These are phyloP conservation scores for Cephus nigrinus DNA, from an alignment of 2,888 invertebrate species.

Conservation along the genomic window DNA sequence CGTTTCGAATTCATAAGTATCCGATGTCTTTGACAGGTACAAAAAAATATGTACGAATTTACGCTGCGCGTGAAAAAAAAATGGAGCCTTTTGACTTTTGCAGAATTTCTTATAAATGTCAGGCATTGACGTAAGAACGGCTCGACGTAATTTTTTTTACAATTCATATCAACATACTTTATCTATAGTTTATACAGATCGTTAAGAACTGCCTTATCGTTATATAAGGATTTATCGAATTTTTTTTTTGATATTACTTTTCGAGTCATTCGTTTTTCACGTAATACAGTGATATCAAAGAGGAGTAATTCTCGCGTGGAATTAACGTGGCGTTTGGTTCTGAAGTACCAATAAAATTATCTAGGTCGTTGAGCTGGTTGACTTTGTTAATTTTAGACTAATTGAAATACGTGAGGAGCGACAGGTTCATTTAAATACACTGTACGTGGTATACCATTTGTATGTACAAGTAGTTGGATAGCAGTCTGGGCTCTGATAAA, in stretches of 20 bases:
- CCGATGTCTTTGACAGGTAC: not conserved
- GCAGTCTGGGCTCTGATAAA: not conserved
- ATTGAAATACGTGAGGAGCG: slow-evolving; percentile 1
- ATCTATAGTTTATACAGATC: not conserved
- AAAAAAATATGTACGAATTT: not conserved
- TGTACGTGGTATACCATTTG: not conserved
- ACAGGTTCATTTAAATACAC: not conserved
- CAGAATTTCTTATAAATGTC: not conserved
- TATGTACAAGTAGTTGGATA: not conserved
- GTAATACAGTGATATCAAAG: not conserved
- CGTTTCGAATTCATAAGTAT: not conserved
- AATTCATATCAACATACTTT: not conserved
- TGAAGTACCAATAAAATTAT: not conserved
- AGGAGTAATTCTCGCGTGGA: not conserved
- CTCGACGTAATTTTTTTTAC: not conserved
- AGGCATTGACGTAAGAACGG: not conserved
- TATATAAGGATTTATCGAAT: not conserved
- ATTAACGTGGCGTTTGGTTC: not conserved
- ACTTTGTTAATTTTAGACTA: slow-evolving; percentile 1
- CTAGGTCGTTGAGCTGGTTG: not conserved
- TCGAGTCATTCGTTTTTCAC: no score
- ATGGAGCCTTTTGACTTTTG: not conserved
- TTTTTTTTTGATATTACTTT: no score
- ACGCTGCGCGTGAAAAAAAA: not conserved
- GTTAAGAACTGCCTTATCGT: not conserved